Percentiles rank a stretch among this genome's conserved stretches.
Evolutionary conservation across 2,113 vertebrate species (phyloP).

Genomic region (Rhynchopsitta pachyrhyncha): DNA sequence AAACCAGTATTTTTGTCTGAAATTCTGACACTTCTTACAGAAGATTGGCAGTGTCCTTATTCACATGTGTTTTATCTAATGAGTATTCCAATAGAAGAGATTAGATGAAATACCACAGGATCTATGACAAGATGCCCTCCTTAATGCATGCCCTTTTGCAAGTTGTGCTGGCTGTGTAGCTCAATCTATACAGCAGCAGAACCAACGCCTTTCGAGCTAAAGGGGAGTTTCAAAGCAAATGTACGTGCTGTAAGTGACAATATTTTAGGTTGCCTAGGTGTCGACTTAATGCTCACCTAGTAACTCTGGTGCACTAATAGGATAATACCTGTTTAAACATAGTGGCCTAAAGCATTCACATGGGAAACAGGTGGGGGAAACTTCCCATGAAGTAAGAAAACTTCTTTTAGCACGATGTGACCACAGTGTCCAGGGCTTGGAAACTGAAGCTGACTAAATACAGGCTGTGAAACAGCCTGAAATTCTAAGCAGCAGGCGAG

Average conservation of each 20-base stretch:
- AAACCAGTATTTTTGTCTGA: neutral
- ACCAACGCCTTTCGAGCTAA: neutral
- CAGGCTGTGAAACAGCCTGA: neutral
- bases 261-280: neutral
- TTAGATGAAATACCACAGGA: neutral
- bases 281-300: neutral
- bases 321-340: neutral
- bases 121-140: neutral
- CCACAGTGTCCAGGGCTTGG: neutral
- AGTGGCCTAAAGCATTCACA: neutral
- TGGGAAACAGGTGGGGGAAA: neutral
- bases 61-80: neutral
- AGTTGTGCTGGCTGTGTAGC: neutral
- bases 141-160: neutral
- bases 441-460: neutral
- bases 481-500: neutral
- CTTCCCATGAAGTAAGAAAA: neutral
- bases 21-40: neutral
- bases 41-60: neutral
- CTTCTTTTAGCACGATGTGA: neutral
- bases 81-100: neutral
- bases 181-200: neutral
- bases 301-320: neutral
- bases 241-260: neutral
- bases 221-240: neutral